Percentiles rank a stretch among this genome's conserved stretches.
Conservation (phyloP, 2,113 vertebrate genomes). For the Bos javanicus region DNA sequence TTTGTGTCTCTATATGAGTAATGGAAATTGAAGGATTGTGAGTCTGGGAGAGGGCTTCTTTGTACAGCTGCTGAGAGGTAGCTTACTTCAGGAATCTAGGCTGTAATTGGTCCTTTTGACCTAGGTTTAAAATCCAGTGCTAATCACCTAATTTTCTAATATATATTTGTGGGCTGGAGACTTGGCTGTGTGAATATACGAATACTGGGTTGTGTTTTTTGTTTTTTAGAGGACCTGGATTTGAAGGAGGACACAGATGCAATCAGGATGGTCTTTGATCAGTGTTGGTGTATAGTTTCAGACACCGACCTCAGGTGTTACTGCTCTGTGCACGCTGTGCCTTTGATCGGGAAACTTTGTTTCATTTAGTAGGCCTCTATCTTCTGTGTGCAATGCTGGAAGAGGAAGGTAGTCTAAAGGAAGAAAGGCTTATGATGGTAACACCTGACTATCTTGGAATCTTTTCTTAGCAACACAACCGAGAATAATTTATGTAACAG, state of each 20-base stretch:
- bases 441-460: conserved; percentile 18
- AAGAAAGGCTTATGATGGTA: neutral
- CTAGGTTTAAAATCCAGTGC: neutral
- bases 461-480: conserved; percentile 10
- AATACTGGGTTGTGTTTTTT: neutral
- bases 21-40: neutral
- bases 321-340: neutral
- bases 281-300: neutral
- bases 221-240: neutral
- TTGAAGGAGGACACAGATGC: neutral
- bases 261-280: neutral
- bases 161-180: neutral
- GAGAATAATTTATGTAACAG: conserved; percentile 20
- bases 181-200: neutral
- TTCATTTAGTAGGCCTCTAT: neutral
- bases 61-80: neutral
- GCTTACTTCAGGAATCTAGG: neutral
- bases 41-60: neutral
- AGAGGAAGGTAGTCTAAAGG: neutral
- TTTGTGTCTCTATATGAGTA: neutral
- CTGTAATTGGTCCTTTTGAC: neutral
- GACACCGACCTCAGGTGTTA: neutral
- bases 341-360: neutral
- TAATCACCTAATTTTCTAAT: neutral
- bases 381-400: neutral